phyloP scores from a whole-genome alignment of 2,113 vertebrate species.

The Ictalurus punctatus region DNA sequence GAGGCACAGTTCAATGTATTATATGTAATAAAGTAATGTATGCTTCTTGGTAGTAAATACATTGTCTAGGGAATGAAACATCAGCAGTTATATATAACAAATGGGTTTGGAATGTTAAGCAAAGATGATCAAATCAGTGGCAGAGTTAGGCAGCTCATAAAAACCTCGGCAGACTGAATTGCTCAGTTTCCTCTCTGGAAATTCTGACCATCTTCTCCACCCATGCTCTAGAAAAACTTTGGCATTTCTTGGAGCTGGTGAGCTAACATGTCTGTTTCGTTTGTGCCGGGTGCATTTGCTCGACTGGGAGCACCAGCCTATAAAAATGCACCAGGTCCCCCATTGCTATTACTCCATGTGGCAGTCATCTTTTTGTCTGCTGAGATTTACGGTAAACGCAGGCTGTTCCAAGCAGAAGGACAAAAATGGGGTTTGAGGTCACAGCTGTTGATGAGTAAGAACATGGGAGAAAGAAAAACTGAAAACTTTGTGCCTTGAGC shows the following conservation, averaged over 20 bases:
- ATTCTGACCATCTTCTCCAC: conserved; percentile 38
- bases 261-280: not conserved
- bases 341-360: not conserved
- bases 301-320: not conserved
- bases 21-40: not conserved
- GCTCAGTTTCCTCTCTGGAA: conserved; percentile 50
- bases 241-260: not conserved
- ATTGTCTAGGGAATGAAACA: not conserved
- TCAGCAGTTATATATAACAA: not conserved
- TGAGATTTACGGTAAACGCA: conserved; percentile 22
- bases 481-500: not conserved
- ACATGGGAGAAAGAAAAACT: not conserved
- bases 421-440: conserved; percentile 30
- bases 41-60: not conserved
- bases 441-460: conserved; percentile 44
- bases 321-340: not conserved
- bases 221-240: conserved; percentile 8
- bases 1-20: not conserved
- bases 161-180: conserved; percentile 17
- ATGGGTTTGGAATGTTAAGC: not conserved
- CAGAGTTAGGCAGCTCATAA: not conserved
- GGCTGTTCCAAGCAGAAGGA: not conserved
- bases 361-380: conserved; percentile 12
- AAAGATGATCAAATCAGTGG: not conserved
- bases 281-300: not conserved